A percentile compares a stretch with the other conserved stretches of the same genome.
phyloP scores from a whole-genome alignment of 30 jellyfish, hydroid and myxozoan genomes.

The Clytia hemisphaerica region DNA sequence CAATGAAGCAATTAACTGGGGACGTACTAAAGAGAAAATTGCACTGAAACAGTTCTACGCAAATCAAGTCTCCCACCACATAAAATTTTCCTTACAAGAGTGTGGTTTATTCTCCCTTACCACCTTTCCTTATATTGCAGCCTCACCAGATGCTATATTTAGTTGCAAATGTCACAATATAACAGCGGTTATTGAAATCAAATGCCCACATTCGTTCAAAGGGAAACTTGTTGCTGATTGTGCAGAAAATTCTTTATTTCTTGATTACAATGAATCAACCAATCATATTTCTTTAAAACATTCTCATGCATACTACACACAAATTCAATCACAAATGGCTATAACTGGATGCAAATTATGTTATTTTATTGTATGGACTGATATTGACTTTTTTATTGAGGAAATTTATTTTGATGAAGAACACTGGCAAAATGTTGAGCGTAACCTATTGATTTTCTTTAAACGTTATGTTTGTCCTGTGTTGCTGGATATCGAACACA shows the following conservation, averaged over 20 bases:
- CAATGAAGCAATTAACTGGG: slow-evolving; percentile 34
- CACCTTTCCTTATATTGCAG: slow-evolving; percentile 31
- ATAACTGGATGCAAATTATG: neutral
- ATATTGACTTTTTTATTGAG: slow-evolving; percentile 4
- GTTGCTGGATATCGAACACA: too few species aligned
- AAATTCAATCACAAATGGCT: slow-evolving; percentile 36
- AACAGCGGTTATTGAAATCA: slow-evolving; percentile 6
- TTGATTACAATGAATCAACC: neutral
- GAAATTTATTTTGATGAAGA: slow-evolving; percentile 1
- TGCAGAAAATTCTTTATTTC: slow-evolving; percentile 15
- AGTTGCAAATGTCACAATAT: slow-evolving; percentile 33
- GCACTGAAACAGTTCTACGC: slow-evolving; percentile 30
- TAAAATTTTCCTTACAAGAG: neutral
- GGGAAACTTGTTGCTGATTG: slow-evolving; percentile 18
- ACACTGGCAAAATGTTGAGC: slow-evolving; percentile 5
- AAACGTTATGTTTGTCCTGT: too few species aligned
- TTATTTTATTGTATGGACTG: slow-evolving; percentile 28
- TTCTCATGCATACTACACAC: slow-evolving; percentile 42
- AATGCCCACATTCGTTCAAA: slow-evolving; percentile 37
- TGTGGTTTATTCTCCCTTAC: slow-evolving; percentile 13
- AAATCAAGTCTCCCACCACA: slow-evolving; percentile 11
- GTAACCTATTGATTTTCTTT: slow-evolving; percentile 5
- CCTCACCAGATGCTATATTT: slow-evolving; percentile 44
- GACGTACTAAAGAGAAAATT: slow-evolving; percentile 13
- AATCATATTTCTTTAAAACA: neutral